Conservation (phyloP, 2,888 invertebrate genomes). For the Zonitis immaculata region DNA sequence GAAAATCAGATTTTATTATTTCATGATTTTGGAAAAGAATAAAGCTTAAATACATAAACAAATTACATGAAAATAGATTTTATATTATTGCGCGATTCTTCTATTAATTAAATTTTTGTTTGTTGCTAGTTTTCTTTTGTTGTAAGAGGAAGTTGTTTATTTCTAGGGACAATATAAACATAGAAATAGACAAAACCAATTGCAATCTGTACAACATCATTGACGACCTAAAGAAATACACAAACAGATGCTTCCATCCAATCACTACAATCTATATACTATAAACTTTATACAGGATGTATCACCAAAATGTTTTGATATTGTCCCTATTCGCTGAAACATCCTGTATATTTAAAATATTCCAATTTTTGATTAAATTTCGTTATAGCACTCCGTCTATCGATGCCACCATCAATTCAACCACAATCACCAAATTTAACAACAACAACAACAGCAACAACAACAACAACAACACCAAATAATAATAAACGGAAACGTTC, state of each 20-base stretch:
- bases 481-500: conserved; percentile 76
- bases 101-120: not conserved
- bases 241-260: conserved; percentile 23
- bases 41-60: not conserved
- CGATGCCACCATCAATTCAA: conserved; percentile 30
- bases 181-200: conserved; percentile 12
- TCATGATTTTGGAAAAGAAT: conserved; percentile 12
- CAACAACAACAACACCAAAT: conserved; percentile 10
- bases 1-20: conserved; percentile 19
- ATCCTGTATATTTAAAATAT: not conserved
- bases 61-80: not conserved
- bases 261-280: not conserved
- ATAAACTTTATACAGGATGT: no score
- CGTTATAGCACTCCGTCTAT: conserved; percentile 37
- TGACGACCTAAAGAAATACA: conserved; percentile 28
- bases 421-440: conserved; percentile 29
- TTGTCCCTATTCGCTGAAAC: no score
- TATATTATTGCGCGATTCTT: no score
- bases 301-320: no score
- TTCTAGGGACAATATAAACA: conserved; percentile 17
- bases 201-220: conserved; percentile 27
- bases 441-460: conserved; percentile 18
- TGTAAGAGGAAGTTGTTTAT: conserved; percentile 15
- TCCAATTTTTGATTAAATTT: conserved; percentile 7
- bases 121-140: not conserved